Percentiles rank a stretch among this genome's conserved stretches.
Evolutionary conservation across 2,797 vertebrate genomes (phyloP).

Genomic region (Urophycis tenuis): DNA sequence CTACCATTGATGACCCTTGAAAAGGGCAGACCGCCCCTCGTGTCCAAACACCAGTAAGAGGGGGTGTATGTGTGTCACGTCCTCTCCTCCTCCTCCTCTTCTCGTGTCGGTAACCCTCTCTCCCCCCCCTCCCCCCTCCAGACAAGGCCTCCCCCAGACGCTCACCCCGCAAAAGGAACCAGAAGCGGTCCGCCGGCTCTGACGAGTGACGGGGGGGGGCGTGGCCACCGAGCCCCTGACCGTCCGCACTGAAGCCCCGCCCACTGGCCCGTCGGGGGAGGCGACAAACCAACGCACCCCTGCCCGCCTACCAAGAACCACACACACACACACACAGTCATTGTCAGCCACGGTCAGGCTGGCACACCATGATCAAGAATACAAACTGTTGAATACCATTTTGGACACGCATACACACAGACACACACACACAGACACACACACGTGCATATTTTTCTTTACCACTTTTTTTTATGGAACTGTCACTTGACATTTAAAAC

Average conservation of each 20-base stretch:
- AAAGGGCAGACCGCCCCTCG: too few relatives aligned
- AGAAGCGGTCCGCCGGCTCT: conserved; percentile 92
- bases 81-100: not conserved
- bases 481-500: conserved; percentile 5
- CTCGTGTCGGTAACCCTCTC: not conserved
- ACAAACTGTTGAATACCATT: conserved; percentile 28
- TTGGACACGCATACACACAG: conserved; percentile 18
- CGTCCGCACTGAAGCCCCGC: not conserved
- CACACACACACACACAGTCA: conserved; percentile 8
- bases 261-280: conserved; percentile 3
- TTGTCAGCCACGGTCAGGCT: conserved; percentile 48
- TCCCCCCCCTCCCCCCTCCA: conserved; percentile 44
- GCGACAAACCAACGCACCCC: conserved; percentile 11
- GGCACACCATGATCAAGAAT: conserved; percentile 40
- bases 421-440: conserved; percentile 24
- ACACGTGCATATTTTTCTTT: conserved; percentile 13
- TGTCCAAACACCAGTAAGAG: too few relatives aligned
- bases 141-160: conserved; percentile 93
- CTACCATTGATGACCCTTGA: too few relatives aligned
- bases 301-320: conserved; percentile 39
- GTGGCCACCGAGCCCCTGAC: conserved; percentile 6
- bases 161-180: conserved; percentile 90
- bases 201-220: conserved; percentile 80
- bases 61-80: not conserved
- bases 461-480: conserved; percentile 8